A percentile compares a stretch with the other conserved stretches of the same genome.
These are phyloP conservation scores for Myiagra hebetior DNA, from an alignment of 2,113 vertebrate genomes.

Conservation along the genomic window DNA sequence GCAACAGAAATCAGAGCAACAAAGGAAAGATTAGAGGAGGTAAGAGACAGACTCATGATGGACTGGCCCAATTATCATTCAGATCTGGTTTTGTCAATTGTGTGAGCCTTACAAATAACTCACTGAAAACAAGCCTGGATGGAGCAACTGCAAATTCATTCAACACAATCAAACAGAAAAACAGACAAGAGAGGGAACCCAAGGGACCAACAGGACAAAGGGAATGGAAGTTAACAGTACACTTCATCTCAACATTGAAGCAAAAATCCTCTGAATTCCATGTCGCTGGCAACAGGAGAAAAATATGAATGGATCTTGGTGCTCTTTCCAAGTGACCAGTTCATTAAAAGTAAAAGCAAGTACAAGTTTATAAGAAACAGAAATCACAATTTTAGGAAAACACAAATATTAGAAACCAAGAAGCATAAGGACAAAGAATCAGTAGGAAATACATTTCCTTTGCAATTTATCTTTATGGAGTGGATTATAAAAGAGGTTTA, in stretches of 20 bases:
- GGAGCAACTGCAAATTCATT: neutral
- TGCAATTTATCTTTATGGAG: neutral
- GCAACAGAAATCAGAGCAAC: neutral
- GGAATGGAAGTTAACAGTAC: neutral
- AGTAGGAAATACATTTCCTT: neutral
- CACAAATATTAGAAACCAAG: neutral
- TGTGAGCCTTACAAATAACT: neutral
- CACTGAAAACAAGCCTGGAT: neutral
- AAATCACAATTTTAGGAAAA: neutral
- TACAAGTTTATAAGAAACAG: neutral
- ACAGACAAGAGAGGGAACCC: neutral
- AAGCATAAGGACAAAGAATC: neutral
- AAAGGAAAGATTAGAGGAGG: neutral
- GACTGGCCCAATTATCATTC: neutral
- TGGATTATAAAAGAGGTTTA: neutral
- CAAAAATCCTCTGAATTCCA: neutral
- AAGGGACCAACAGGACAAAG: neutral
- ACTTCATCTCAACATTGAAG: neutral
- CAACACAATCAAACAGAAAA: neutral
- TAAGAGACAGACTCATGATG: neutral
- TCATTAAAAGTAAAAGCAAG: neutral
- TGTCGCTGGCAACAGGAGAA: neutral
- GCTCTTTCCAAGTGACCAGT: neutral
- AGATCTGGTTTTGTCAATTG: neutral
- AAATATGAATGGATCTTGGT: neutral